Evolutionary conservation across 2,888 invertebrate species (phyloP).

Genomic region (Monochamus alternatus): DNA sequence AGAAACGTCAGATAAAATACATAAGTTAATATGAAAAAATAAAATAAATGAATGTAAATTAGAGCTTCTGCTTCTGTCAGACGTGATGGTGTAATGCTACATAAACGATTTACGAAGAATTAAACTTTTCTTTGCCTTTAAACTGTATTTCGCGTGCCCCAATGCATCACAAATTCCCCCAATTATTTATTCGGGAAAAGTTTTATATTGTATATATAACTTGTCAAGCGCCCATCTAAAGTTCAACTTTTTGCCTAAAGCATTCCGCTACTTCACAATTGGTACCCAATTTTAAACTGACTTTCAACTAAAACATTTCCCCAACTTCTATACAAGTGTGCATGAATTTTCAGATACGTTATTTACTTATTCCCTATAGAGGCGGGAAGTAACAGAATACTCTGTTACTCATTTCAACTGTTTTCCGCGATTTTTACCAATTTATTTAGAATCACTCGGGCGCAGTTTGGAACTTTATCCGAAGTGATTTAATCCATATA

Average conservation of each 20-base stretch:
- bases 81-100: slow-evolving; percentile 5
- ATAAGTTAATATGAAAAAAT: neutral
- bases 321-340: slow-evolving; percentile 15
- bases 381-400: neutral
- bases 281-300: slow-evolving; percentile 16
- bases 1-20: too few relatives aligned
- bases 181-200: slow-evolving; percentile 48
- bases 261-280: slow-evolving; percentile 24
- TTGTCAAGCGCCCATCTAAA: slow-evolving; percentile 41
- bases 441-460: neutral
- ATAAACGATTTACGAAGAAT: slow-evolving; percentile 27
- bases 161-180: slow-evolving; percentile 36
- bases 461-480: neutral
- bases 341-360: slow-evolving; percentile 24
- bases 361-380: slow-evolving; percentile 9
- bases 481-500: neutral
- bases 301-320: slow-evolving; percentile 24
- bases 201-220: slow-evolving; percentile 51
- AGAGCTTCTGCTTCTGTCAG: slow-evolving; percentile 3
- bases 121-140: slow-evolving; percentile 22
- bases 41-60: neutral
- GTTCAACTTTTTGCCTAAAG: slow-evolving; percentile 25
- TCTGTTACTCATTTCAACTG: slow-evolving; percentile 4
- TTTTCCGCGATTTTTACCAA: slow-evolving; percentile 4
- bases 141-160: slow-evolving; percentile 14